phyloP scores from a whole-genome alignment of 2,113 vertebrate genomes.

The Corvus moneduloides region DNA sequence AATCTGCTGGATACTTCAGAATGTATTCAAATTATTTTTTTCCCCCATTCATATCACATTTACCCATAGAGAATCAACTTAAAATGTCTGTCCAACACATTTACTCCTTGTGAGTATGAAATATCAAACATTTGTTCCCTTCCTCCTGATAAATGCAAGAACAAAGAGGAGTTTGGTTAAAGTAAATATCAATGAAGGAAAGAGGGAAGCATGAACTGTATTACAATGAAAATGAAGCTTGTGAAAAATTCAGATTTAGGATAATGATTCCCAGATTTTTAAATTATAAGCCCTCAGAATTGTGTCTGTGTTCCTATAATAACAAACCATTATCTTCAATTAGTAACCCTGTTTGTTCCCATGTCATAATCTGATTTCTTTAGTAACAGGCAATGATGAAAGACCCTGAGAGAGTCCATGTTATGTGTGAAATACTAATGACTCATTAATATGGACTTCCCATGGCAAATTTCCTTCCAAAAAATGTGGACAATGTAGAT shows the following conservation, averaged over 20 bases:
- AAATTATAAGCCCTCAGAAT: neutral
- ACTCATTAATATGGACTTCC: neutral
- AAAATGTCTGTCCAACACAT: neutral
- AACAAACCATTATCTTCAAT: neutral
- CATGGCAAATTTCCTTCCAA: neutral
- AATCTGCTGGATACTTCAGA: neutral
- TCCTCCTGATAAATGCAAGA: neutral
- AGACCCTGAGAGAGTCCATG: neutral
- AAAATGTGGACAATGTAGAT: neutral
- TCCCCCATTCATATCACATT: neutral
- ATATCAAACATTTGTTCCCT: neutral
- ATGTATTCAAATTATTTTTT: neutral
- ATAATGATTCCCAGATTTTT: neutral
- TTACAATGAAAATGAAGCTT: neutral
- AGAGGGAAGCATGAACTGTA: neutral
- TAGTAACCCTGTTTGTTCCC: neutral
- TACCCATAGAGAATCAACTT: neutral
- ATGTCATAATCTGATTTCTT: neutral
- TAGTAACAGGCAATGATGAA: neutral
- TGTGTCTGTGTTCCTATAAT: neutral
- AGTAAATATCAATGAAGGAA: neutral
- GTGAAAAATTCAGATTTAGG: neutral
- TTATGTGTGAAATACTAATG: neutral
- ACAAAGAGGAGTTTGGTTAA: neutral
- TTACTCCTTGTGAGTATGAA: neutral